Evolutionary conservation across 2,113 vertebrate genomes (phyloP), one percentile per base, ranked within the genome.

Genomic region (Hepsetus odoe): DNA sequence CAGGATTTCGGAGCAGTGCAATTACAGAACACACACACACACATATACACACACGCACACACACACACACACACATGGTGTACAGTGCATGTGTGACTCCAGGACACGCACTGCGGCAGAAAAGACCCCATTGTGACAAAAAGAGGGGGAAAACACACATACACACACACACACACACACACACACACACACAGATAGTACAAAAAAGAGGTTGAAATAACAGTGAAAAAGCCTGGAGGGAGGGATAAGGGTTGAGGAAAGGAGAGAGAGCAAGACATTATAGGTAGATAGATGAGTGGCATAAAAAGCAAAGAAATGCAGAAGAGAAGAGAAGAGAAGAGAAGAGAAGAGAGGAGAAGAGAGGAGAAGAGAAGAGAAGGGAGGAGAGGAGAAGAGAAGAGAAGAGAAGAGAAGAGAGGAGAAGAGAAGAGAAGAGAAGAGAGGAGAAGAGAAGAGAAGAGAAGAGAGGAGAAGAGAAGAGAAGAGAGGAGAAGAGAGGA

Each of bases 211-310:
- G 56, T 83, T 73, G 35, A 74, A 89, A 90, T 83, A 90, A 90
- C 87, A 91, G 89, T 88, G 58, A 87, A 81, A 85, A 76, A 59
- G 56, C 86, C 82, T 82, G 70, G n/a, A 84, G 86, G 90, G 89
- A 59, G 33, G 46, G 18, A 65, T 62, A 40, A 81, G 74, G 70
- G 87, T 87, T 73, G 80, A 81, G 85, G 82, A 76, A 74, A 80
- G 88, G 85, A 67, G 89, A 85, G 68, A 42, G 51, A 24, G 12
- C 28, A 40, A 65, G 53, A 44, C 42, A 26, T 46, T 14, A 58
- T 46, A 51, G 38, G 20, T 20, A 49, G 12, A 49, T 49, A 49
- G 46, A 5, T 20, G 46, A 49, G 46, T 3, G 16, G 6, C 1
- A 44, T 44, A 44, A 44, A 44, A 42, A 26, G 32, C 33, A 28